Conservation (phyloP, 2,113 vertebrate genomes). For the Phoxinus phoxinus region DNA sequence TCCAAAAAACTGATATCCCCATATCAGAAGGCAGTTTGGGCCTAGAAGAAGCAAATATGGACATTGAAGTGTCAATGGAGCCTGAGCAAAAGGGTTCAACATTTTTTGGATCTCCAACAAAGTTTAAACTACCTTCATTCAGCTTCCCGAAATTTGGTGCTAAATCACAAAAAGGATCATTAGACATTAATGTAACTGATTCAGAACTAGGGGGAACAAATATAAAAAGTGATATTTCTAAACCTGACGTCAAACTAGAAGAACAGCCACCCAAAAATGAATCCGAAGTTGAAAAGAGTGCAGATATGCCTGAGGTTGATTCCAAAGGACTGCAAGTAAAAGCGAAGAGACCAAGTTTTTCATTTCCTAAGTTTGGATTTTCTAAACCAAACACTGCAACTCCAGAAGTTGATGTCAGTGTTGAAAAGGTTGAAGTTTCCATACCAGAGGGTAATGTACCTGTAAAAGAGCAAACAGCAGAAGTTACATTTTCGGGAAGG, state of each 20-base stretch:
- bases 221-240: conserved; percentile 20
- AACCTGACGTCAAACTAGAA: conserved; percentile 41
- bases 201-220: conserved; percentile 25
- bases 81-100: conserved; percentile 10
- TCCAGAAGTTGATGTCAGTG: conserved; percentile 27
- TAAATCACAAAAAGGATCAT: not conserved
- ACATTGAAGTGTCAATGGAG: conserved; percentile 30
- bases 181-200: not conserved
- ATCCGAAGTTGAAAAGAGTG: conserved; percentile 22
- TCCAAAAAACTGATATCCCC: conserved; percentile 23
- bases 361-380: conserved; percentile 50
- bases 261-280: conserved; percentile 1
- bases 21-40: not conserved
- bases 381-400: conserved; percentile 33
- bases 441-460: not conserved
- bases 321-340: conserved; percentile 48
- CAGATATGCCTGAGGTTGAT: conserved; percentile 46
- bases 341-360: conserved; percentile 34
- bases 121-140: conserved; percentile 61
- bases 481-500: conserved; percentile 6
- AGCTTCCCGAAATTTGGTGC: conserved; percentile 63
- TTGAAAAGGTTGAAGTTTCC: conserved; percentile 27
- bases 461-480: not conserved
- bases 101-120: conserved; percentile 40
- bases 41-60: conserved; percentile 6